phyloP scores from a whole-genome alignment of 2,113 vertebrate genomes.

The Crotalus tigris region DNA sequence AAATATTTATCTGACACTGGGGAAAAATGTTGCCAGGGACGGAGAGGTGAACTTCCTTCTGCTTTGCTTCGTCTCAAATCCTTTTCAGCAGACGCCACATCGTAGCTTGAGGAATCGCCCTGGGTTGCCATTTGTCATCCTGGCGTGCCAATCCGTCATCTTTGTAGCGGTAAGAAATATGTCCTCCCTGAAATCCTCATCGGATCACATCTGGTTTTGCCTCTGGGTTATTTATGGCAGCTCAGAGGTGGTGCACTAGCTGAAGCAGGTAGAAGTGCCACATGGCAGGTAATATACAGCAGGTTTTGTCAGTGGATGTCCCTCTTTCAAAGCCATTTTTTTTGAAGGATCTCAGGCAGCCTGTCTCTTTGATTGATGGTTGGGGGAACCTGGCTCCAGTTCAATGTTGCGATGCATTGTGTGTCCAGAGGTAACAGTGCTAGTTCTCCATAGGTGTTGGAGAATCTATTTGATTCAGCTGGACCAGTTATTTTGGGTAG shows the following conservation, averaged over 20 bases:
- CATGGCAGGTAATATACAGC: neutral
- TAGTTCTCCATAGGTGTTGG: neutral
- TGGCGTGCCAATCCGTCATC: conserved; percentile 24
- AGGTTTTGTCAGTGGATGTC: conserved; percentile 20
- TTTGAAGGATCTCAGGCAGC: neutral
- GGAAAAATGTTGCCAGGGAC: neutral
- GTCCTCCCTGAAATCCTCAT: conserved; percentile 6
- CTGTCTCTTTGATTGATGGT: conserved; percentile 19
- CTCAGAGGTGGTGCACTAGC: conserved; percentile 13
- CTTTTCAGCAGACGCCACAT: neutral
- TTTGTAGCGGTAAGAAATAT: conserved; percentile 18
- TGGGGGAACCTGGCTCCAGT: neutral
- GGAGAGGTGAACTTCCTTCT: neutral
- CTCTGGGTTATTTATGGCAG: conserved; percentile 18
- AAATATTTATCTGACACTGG: conserved; percentile 23
- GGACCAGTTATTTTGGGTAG: neutral
- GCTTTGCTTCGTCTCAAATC: neutral
- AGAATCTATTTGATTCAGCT: neutral
- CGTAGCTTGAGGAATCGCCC: conserved; percentile 9
- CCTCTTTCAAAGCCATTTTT: neutral
- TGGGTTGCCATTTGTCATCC: neutral
- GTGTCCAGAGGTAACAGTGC: neutral
- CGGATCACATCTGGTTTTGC: conserved; percentile 36
- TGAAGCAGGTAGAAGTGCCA: conserved; percentile 15
- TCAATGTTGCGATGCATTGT: neutral